Evolutionary conservation across 2,113 vertebrate genomes (phyloP).

Genomic region (Brachyhypopomus occidentalis): DNA sequence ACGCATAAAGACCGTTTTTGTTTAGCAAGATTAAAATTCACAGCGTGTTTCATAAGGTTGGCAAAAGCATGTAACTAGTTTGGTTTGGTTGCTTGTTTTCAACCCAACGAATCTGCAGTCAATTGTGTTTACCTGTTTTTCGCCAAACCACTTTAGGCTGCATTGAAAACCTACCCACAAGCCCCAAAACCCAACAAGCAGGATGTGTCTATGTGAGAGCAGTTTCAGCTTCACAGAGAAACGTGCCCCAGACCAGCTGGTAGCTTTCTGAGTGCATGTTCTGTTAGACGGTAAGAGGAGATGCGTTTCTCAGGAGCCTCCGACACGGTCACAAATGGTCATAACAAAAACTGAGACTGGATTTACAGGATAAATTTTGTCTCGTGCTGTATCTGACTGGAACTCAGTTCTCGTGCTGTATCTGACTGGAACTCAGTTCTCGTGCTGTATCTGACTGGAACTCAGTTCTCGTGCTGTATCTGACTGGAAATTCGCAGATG

Average conservation of each 20-base stretch:
- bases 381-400: background rate
- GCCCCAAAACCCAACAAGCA: background rate
- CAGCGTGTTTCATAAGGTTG: background rate
- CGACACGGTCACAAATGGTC: slow-evolving; percentile 6
- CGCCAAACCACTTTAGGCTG: slow-evolving; percentile 33
- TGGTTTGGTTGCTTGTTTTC: background rate
- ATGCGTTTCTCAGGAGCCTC: background rate
- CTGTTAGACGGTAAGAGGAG: background rate
- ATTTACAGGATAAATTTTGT: slow-evolving; percentile 45
- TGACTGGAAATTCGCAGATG: slow-evolving; percentile 6
- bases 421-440: background rate
- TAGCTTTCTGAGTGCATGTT: background rate
- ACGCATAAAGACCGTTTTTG: background rate
- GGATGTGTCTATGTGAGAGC: background rate
- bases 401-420: slow-evolving; percentile 24
- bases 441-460: background rate
- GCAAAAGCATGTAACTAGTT: background rate
- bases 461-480: slow-evolving; percentile 29
- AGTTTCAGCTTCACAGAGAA: background rate
- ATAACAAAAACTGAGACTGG: slow-evolving; percentile 37
- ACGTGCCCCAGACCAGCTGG: background rate
- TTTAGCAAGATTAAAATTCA: background rate
- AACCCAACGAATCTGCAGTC: background rate
- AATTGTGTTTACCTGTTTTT: slow-evolving; percentile 30
- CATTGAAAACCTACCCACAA: slow-evolving; percentile 4